A percentile compares a stretch with the other conserved stretches of the same genome.
phyloP scores from a whole-genome alignment of 2,113 vertebrate species.

The Rhegmatorhina hoffmannsi region DNA sequence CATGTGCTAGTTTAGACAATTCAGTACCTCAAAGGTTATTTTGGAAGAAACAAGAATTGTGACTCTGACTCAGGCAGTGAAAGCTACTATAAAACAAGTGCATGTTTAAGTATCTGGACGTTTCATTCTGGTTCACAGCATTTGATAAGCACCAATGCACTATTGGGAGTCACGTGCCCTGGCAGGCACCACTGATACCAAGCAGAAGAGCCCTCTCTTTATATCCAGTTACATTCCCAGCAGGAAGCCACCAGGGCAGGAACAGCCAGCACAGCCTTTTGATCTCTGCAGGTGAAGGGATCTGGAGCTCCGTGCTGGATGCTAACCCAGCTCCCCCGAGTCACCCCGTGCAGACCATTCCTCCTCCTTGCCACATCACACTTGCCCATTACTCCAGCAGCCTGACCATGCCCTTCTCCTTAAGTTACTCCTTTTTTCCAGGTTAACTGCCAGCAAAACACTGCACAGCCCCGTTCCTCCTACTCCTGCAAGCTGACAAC shows the following conservation, averaged over 20 bases:
- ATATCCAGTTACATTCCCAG: not conserved
- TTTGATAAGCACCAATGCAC: not conserved
- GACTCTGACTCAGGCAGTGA: not conserved
- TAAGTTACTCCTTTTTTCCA: not conserved
- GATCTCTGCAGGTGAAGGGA: not conserved
- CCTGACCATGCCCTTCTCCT: not conserved
- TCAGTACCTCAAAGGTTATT: not conserved
- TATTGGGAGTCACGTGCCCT: not conserved
- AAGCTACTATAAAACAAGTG: not conserved
- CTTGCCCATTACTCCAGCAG: not conserved
- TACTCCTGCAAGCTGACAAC: conserved; percentile 28
- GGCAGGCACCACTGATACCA: not conserved
- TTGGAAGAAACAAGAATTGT: not conserved
- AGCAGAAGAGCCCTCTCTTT: not conserved
- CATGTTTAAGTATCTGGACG: not conserved
- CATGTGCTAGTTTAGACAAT: not conserved
- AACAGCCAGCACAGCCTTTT: not conserved
- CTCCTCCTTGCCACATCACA: not conserved
- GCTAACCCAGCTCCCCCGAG: not conserved
- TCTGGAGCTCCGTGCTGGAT: not conserved
- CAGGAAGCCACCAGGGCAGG: not conserved
- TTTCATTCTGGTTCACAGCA: not conserved
- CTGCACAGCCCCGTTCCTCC: not conserved
- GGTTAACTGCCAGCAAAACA: conserved; percentile 3
- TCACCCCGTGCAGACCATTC: not conserved